A percentile compares a stretch with the other conserved stretches of the same genome.
Conservation (phyloP, 2,797 vertebrate species). For the Avahi laniger region DNA sequence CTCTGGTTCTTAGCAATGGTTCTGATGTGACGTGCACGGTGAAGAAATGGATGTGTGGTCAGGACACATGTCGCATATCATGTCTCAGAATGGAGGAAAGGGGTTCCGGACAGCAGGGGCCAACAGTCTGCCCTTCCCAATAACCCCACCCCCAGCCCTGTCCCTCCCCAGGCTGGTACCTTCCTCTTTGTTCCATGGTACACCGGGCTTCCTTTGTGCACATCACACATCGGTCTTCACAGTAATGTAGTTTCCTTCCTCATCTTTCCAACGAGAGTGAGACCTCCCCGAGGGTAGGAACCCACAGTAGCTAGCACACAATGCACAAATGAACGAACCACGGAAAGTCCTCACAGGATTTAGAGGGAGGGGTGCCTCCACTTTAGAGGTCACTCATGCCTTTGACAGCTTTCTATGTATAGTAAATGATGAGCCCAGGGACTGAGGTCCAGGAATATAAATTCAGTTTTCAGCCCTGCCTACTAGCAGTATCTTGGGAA, state of each 20-base stretch:
- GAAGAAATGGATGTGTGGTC: neutral
- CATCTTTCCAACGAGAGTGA: neutral
- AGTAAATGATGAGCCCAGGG: neutral
- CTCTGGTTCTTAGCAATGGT: neutral
- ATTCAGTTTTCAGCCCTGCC: neutral
- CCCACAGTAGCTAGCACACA: neutral
- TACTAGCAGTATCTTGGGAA: neutral
- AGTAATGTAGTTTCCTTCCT: neutral
- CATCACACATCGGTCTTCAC: neutral
- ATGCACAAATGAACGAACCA: neutral
- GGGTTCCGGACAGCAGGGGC: neutral
- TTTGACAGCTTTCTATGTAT: neutral
- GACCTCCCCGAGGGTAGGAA: neutral
- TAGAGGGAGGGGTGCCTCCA: neutral
- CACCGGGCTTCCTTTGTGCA: neutral
- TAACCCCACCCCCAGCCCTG: neutral
- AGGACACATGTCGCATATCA: neutral
- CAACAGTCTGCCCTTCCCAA: neutral
- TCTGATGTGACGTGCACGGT: neutral
- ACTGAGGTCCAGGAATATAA: neutral
- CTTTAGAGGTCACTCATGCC: neutral
- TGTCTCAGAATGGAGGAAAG: neutral
- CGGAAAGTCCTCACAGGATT: neutral
- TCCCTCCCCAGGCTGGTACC: too few species aligned
- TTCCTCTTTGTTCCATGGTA: neutral